phyloP scores from a whole-genome alignment of 35 echinoderm and acorn worm genomes.

The Heliocidaris tuberculata region DNA sequence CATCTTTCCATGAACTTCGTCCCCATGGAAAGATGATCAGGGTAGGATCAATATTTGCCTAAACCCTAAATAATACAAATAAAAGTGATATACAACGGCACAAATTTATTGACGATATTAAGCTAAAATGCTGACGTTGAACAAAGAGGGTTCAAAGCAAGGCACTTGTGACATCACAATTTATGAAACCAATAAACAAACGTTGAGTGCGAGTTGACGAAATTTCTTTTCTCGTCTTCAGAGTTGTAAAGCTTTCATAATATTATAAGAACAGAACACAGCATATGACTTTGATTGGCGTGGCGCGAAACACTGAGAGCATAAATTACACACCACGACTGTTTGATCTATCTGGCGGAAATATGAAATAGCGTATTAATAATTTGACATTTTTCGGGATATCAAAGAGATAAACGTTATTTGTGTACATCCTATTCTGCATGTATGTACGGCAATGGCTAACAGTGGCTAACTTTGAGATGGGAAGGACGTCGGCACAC shows the following conservation, averaged over 20 bases:
- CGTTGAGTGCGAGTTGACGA: no score
- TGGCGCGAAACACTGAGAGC: not conserved
- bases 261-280: not conserved
- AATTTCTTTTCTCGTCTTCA: no score
- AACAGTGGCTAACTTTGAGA: not conserved
- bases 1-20: no score
- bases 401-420: constrained; percentile 9
- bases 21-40: no score
- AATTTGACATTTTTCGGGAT: not conserved
- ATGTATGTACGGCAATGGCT: not conserved
- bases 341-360: not conserved
- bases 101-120: no score
- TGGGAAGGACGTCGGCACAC: not conserved
- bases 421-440: not conserved
- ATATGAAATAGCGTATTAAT: not conserved
- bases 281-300: not conserved
- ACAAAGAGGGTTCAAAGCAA: no score
- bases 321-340: not conserved
- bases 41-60: no score
- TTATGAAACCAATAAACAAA: no score
- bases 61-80: no score
- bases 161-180: no score
- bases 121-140: no score
- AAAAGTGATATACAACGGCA: no score
- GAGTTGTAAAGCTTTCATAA: not conserved